phyloP scores from a whole-genome alignment of 1,140 invertebrate genomes.

The Papilio dardanus region DNA sequence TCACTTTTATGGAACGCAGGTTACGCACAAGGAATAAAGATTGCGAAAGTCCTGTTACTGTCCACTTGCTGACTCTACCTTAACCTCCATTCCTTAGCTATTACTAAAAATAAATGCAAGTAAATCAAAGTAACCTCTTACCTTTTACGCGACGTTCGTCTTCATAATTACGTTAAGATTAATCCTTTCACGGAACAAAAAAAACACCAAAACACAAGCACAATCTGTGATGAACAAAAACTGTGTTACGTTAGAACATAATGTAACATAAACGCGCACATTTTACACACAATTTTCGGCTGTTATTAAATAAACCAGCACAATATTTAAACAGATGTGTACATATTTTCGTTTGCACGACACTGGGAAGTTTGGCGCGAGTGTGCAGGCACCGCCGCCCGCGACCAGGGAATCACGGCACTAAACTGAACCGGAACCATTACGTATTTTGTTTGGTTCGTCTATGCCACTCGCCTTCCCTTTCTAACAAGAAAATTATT shows the following conservation, averaged over 20 bases:
- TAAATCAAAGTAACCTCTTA: constrained; percentile 52
- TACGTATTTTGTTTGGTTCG: constrained; percentile 59
- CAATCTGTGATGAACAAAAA: constrained; percentile 59
- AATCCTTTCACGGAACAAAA: constrained; percentile 78
- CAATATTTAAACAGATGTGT: constrained; percentile 78
- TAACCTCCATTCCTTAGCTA: constrained; percentile 46
- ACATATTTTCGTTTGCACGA: constrained; percentile 76
- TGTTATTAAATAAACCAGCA: constrained; percentile 73
- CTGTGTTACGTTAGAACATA: constrained; percentile 44
- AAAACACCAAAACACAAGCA: constrained; percentile 67
- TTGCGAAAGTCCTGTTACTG: constrained; percentile 79
- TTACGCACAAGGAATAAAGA: constrained; percentile 75
- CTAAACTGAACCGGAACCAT: constrained; percentile 56
- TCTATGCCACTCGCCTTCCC: constrained; percentile 56
- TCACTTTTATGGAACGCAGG: constrained; percentile 70
- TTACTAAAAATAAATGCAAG: constrained; percentile 32
- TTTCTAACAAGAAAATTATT: constrained; percentile 50
- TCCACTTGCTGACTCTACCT: constrained; percentile 48
- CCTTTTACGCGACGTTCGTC: constrained; percentile 69
- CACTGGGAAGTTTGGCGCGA: constrained; percentile 44
- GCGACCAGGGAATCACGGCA: constrained; percentile 64
- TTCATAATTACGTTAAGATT: constrained; percentile 72
- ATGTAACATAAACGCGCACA: constrained; percentile 57
- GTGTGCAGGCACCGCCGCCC: constrained; percentile 44
- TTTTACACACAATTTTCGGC: constrained; percentile 55